phyloP scores from a whole-genome alignment of 2,113 vertebrate species.

The Ptilorrhoa leucosticta region DNA sequence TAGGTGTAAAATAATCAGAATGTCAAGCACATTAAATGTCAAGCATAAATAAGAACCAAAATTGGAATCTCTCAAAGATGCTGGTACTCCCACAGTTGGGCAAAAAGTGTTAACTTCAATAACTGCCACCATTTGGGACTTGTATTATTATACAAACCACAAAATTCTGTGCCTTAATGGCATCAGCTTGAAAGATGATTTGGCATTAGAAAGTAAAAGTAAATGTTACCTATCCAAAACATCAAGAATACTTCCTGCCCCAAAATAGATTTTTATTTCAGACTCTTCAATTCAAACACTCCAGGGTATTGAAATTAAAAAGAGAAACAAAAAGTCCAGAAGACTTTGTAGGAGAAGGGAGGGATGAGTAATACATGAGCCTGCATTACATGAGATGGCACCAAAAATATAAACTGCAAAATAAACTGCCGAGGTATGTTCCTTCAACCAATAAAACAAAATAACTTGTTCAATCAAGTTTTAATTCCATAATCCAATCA shows the following conservation, averaged over 20 bases:
- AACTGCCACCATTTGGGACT: slow-evolving; percentile 13
- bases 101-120: slow-evolving; percentile 23
- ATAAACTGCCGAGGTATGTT: background rate
- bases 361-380: background rate
- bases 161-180: background rate
- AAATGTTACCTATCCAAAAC: background rate
- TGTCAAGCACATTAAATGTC: slow-evolving; percentile 57
- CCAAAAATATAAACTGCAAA: background rate
- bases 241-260: background rate
- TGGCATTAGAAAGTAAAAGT: background rate
- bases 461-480: background rate
- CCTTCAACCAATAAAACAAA: background rate
- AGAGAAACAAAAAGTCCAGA: background rate
- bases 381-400: background rate
- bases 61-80: slow-evolving; percentile 38
- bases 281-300: background rate
- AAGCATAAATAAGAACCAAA: slow-evolving; percentile 57
- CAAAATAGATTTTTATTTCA: background rate
- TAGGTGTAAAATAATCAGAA: slow-evolving; percentile 59
- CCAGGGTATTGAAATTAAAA: background rate
- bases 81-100: slow-evolving; percentile 42
- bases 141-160: background rate
- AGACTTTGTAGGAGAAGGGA: background rate
- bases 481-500: background rate
- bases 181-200: background rate